Base-by-base conservation (phyloP, 2,888 invertebrate genomes). In the Elysia crispata region DNA sequence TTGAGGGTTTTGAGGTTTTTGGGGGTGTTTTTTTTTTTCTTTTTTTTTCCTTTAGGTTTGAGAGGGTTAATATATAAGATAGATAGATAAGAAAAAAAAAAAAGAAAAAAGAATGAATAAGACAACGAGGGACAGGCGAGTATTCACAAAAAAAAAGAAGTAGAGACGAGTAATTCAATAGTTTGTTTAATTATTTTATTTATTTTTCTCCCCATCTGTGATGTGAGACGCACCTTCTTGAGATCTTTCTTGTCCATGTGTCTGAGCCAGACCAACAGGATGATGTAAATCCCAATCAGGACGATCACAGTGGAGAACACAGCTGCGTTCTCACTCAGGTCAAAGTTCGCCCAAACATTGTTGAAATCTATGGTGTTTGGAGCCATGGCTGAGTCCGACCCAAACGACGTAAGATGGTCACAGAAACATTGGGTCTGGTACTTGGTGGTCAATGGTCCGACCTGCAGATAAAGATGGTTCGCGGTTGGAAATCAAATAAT, bases 311-410 rank as follows among this genome's bases (percentile, higher is more conserved):
- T 91, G 62, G 87, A 87, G 81, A 92, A 92, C 28, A 92, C 92
- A 0, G 92, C 92, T 6, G 92, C 89, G 76, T 91, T 91, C 81
- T 91, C 91, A 54, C 86, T 86, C 41, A 92, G 87, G 78, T 91
- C 88, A 83, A 92, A 92, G 85, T 91, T 91, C 28, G 87, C 87
- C 89, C 89, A 91, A 5, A 92, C 91, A 41, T 90, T 92, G 76
- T 82, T 88, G 84, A 92, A 92, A 87, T 92, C 91, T 76, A 92
- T 92, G 15, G 92, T 92, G 85, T 92, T 92, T 0, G 91, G 91
- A 5, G 91, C 91, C 3, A 91, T 92, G 11, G 87, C 90, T 76
- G 91, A 88, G 84, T 92, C 91, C 15, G 91, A 90, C 0, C 92
- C 92, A 80, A 92, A 92, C 3, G 92, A 91, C 5, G 92, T 92